phyloP scores from a whole-genome alignment of 37 sponge, comb jelly and placozoan species.

The Spongilla lacustris region DNA sequence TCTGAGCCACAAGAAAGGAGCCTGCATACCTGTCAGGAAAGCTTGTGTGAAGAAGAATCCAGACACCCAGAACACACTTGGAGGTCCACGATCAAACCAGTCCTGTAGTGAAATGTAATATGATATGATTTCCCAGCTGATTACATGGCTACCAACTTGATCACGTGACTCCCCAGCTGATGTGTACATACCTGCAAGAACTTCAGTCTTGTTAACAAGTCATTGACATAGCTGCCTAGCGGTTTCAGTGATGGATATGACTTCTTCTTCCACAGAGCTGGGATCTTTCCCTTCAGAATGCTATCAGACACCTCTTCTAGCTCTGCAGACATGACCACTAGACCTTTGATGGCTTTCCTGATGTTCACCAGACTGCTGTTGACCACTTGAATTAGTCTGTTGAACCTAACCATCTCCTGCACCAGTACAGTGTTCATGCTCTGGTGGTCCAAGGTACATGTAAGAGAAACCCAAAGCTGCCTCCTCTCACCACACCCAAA shows the following conservation, averaged over 20 bases:
- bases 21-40: constrained; percentile 91
- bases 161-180: background rate
- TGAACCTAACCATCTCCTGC: constrained; percentile 99
- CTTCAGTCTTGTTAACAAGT: constrained; percentile 93
- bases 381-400: constrained; percentile 85
- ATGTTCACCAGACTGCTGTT: constrained; percentile 84
- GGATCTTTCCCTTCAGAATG: constrained; percentile 97
- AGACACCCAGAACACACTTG: constrained; percentile 96
- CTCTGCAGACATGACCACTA: constrained; percentile 98
- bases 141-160: background rate
- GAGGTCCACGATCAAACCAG: constrained; percentile 97
- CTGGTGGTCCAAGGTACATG: constrained; percentile 21
- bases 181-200: constrained; percentile 73
- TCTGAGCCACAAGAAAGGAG: background rate
- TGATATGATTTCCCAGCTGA: background rate
- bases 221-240: constrained; percentile 96
- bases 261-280: constrained; percentile 96
- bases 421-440: constrained; percentile 99
- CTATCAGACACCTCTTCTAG: constrained; percentile 94
- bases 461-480: too few species aligned
- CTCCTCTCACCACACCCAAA: too few species aligned
- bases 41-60: constrained; percentile 99
- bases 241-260: constrained; percentile 99
- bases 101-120: constrained; percentile 50
- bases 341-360: constrained; percentile 99